Evolutionary conservation across 1,140 invertebrate species (phyloP).

Genomic region (Drosophila simulans): DNA sequence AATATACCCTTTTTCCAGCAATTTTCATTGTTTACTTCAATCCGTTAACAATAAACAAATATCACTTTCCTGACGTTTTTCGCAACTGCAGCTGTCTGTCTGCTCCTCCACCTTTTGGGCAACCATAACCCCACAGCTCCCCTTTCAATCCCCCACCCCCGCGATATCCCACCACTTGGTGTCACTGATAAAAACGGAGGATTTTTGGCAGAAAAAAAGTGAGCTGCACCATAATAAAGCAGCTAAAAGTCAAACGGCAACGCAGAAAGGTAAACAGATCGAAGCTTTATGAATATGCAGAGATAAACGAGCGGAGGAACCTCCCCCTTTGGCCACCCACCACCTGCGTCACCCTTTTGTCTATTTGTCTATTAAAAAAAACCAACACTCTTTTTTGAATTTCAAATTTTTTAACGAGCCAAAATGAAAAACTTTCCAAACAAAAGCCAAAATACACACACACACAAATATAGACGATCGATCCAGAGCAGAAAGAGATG

Average conservation of each 20-base stretch:
- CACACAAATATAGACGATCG: slow-evolving; percentile 43
- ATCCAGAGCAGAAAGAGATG: slow-evolving; percentile 65
- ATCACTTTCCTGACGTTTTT: slow-evolving; percentile 66
- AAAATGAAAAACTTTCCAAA: slow-evolving; percentile 81
- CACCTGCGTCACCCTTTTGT: slow-evolving; percentile 34
- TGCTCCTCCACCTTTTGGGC: slow-evolving; percentile 31
- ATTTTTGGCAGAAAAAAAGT: slow-evolving; percentile 42
- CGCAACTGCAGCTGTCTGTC: slow-evolving; percentile 51
- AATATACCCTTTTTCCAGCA: not conserved
- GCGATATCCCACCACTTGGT: not conserved
- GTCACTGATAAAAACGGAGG: slow-evolving; percentile 65
- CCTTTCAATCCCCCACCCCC: not conserved
- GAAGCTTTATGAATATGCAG: slow-evolving; percentile 78
- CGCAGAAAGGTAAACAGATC: slow-evolving; percentile 76
- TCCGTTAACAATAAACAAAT: slow-evolving; percentile 65
- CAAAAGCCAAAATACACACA: slow-evolving; percentile 52
- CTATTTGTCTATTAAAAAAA: slow-evolving; percentile 14
- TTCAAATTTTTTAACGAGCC: slow-evolving; percentile 79
- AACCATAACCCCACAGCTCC: slow-evolving; percentile 12
- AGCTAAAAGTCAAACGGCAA: slow-evolving; percentile 74
- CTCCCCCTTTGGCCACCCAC: slow-evolving; percentile 1
- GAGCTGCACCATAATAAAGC: slow-evolving; percentile 57
- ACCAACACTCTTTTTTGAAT: slow-evolving; percentile 51
- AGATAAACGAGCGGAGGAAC: slow-evolving; percentile 63
- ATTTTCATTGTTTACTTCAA: slow-evolving; percentile 26